Evolutionary conservation across 2,113 vertebrate genomes (phyloP), one percentile per base, ranked within the genome.

Genomic region (Neodontobutis hainanensis): DNA sequence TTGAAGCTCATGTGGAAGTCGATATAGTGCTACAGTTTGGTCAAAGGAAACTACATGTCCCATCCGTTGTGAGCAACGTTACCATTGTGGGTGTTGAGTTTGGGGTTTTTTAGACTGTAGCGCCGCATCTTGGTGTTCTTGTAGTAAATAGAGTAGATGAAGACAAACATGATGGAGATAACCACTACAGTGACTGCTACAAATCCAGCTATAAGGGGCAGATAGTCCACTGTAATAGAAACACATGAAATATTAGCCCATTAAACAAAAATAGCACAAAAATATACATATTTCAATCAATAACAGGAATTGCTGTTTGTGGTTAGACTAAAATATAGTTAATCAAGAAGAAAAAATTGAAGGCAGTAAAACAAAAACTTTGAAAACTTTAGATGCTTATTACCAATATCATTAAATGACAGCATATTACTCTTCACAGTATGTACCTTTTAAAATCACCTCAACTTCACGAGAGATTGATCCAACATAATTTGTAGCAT

Each of bases 101-200:
- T 91, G 43, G 84, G 78, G 36, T 88, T 86, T 68, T 93, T 89
- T 15, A 92, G 68, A 73, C 61, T 90, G 78, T 93, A 91, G 56
- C 52, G 82, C 0, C 92, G 90, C 88, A 89, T 92, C 80, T 83
- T 91, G 73, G 88, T 92, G 85, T 91, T 92, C 85, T 92, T 93
- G 85, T 92, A 93, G 85, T 93, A 94, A 82, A 93, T 91, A 0
- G 86, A 93, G 85, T 87, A 92, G 78, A 93, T 90, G 78, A 85
- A 86, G 71, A 89, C 0, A 58, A 92, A 92, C 65, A 89, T 6
- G 58, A 89, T 40, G 1, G 88, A 90, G 75, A 88, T 93, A 46
- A 64, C 46, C 4, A 92, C 68, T 3, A 92, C 91, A 11, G 77
- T 82, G 53, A 90, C 51, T 0, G 91, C 92, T 72, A 93, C 88